phyloP scores from a whole-genome alignment of 2,888 invertebrate species.

The Cryptophagus acutangulus region DNA sequence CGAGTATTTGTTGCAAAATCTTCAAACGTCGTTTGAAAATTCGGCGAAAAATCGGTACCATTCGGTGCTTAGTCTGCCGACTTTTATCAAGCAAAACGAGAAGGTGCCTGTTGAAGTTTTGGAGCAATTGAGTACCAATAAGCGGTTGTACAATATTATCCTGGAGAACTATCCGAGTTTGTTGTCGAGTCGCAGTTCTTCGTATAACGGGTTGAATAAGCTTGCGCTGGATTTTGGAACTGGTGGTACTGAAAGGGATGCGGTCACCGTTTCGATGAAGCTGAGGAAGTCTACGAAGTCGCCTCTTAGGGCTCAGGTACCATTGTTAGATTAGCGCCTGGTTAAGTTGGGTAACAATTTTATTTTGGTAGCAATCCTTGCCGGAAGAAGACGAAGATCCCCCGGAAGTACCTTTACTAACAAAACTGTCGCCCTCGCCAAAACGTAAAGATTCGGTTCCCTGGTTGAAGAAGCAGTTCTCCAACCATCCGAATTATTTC shows the following conservation, averaged over 20 bases:
- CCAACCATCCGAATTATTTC: constrained; percentile 63
- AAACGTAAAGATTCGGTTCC: constrained; percentile 42
- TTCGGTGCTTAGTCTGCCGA: constrained; percentile 71
- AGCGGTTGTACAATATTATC: constrained; percentile 63
- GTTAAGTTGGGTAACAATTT: background rate
- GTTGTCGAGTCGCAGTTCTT: constrained; percentile 58
- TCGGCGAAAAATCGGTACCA: constrained; percentile 49
- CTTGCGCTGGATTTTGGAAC: constrained; percentile 39
- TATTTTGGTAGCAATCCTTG: constrained; percentile 32
- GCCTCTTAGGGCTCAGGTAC: constrained; percentile 22
- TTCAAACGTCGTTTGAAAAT: constrained; percentile 57
- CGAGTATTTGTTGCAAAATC: constrained; percentile 59
- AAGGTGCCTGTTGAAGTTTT: constrained; percentile 64
- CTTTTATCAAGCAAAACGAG: constrained; percentile 65
- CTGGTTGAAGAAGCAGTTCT: constrained; percentile 53
- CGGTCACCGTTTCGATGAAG: constrained; percentile 62
- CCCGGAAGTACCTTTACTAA: constrained; percentile 28
- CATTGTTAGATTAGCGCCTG: constrained; percentile 2
- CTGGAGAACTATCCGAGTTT: constrained; percentile 69
- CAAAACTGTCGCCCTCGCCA: constrained; percentile 12
- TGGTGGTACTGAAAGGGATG: constrained; percentile 45
- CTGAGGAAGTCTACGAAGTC: constrained; percentile 42
- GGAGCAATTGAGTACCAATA: constrained; percentile 60
- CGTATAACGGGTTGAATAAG: constrained; percentile 56
- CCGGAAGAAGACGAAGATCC: constrained; percentile 32